A percentile compares a stretch with the other conserved stretches of the same genome.
phyloP scores from a whole-genome alignment of 2,888 invertebrate species.

The Caenorhabditis sinica region DNA sequence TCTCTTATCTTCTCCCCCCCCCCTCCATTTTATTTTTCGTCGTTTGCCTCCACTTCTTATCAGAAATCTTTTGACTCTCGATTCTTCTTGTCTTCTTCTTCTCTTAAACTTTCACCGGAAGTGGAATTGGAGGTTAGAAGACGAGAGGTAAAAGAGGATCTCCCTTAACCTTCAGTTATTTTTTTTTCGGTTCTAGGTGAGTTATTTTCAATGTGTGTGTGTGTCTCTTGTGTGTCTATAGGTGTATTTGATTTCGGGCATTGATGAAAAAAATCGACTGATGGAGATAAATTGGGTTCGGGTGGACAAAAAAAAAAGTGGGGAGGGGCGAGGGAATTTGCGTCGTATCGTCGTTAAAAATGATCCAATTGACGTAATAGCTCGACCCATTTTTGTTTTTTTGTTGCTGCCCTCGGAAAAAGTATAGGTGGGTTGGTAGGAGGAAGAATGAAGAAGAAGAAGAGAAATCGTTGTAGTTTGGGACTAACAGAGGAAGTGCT shows the following conservation, averaged over 20 bases:
- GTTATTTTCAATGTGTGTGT: constrained; percentile 16
- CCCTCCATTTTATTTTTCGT: neutral
- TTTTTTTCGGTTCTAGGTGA: neutral
- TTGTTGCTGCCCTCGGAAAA: constrained; percentile 16
- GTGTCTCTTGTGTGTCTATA: constrained; percentile 28
- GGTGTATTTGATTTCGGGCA: constrained; percentile 44
- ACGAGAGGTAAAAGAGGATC: neutral
- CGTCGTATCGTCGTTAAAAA: constrained; percentile 34
- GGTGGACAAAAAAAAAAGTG: neutral
- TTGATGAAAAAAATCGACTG: constrained; percentile 31
- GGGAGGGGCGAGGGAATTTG: neutral
- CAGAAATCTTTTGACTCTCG: neutral
- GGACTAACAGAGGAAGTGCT: constrained; percentile 15
- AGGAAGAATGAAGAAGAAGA: neutral
- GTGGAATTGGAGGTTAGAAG: neutral
- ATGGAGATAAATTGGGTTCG: neutral
- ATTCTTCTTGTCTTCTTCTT: neutral
- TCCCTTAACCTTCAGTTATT: constrained; percentile 22
- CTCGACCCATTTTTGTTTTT: constrained; percentile 43
- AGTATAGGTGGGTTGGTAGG: constrained; percentile 5
- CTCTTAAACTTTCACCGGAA: constrained; percentile 27
- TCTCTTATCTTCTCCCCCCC: neutral
- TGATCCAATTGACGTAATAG: constrained; percentile 65
- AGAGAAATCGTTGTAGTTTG: constrained; percentile 46
- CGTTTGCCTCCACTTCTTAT: neutral